Conservation (phyloP, 2,888 invertebrate species). For the Scrobipalpa costella region DNA sequence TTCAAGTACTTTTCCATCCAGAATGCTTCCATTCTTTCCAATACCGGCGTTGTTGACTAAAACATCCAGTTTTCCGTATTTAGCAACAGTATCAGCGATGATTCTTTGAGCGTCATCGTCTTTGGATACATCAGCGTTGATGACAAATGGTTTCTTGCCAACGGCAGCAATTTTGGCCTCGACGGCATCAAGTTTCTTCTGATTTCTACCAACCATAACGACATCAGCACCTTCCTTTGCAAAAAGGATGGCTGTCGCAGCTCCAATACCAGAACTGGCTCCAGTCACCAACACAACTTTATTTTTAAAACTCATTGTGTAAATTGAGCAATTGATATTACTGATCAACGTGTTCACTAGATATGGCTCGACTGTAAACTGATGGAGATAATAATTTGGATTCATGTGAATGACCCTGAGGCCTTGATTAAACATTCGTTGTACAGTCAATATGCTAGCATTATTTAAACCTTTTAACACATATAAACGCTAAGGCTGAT, state of each 20-base stretch:
- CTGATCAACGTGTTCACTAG: not conserved
- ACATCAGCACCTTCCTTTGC: conserved; percentile 46
- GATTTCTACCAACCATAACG: conserved; percentile 46
- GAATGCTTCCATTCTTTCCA: conserved; percentile 31
- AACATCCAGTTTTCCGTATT: conserved; percentile 49
- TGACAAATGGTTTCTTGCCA: conserved; percentile 38
- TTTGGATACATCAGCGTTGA: conserved; percentile 47
- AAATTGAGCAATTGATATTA: not conserved
- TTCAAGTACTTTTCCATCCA: conserved; percentile 40
- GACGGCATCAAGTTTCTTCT: conserved; percentile 41
- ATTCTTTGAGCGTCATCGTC: conserved; percentile 43
- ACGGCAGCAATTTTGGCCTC: conserved; percentile 35
- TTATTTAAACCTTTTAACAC: too few species aligned
- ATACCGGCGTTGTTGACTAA: conserved; percentile 53
- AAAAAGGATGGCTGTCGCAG: conserved; percentile 41
- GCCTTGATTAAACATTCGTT: too few species aligned
- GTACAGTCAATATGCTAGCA: too few species aligned
- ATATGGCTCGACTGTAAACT: not conserved
- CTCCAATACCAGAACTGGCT: conserved; percentile 49
- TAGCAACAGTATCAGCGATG: conserved; percentile 42
- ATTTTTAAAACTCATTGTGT: conserved; percentile 35
- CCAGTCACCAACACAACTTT: conserved; percentile 51
- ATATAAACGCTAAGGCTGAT: too few species aligned
- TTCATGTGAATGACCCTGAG: too few species aligned
- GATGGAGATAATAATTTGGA: not conserved